A percentile compares a stretch with the other conserved stretches of the same genome.
Evolutionary conservation across 2,888 invertebrate species (phyloP).

Genomic region (Catocala sponsa): DNA sequence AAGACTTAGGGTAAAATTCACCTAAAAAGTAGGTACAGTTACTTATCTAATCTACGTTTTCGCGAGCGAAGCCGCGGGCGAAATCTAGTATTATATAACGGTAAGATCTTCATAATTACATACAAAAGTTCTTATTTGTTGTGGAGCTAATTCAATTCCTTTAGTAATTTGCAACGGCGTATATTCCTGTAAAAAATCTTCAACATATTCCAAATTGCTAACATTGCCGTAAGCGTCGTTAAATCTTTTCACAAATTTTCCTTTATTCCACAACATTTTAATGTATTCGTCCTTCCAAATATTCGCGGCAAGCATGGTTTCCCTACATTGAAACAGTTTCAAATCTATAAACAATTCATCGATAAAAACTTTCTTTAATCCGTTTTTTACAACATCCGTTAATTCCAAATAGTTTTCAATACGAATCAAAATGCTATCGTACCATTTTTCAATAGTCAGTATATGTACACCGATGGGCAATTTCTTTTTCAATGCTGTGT

Average conservation of each 20-base stretch:
- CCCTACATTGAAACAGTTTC: slow-evolving; percentile 82
- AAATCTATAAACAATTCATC: slow-evolving; percentile 88
- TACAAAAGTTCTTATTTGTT: slow-evolving; percentile 92
- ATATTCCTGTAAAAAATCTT: slow-evolving; percentile 29
- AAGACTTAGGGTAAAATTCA: no score
- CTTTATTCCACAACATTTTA: slow-evolving; percentile 83
- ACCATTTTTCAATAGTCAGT: slow-evolving; percentile 93
- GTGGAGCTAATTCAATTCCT: slow-evolving; percentile 88
- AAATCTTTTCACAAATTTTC: slow-evolving; percentile 63
- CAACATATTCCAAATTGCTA: slow-evolving; percentile 41
- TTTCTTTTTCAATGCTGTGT: slow-evolving; percentile 80
- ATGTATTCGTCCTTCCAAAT: slow-evolving; percentile 87
- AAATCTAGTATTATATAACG: no score
- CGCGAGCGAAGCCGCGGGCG: no score
- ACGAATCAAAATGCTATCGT: slow-evolving; percentile 89
- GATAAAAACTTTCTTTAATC: slow-evolving; percentile 85
- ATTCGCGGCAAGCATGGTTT: slow-evolving; percentile 91
- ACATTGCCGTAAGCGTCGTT: slow-evolving; percentile 62
- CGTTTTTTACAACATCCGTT: slow-evolving; percentile 86
- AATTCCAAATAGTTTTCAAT: slow-evolving; percentile 93
- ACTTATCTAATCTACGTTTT: no score
- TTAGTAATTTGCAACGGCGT: slow-evolving; percentile 55
- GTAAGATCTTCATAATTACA: slow-evolving; percentile 48
- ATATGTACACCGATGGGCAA: slow-evolving; percentile 92
- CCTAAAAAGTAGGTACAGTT: no score